These are phyloP conservation scores for Macrotrachela quadricornifera DNA, from an alignment of 1,140 invertebrate genomes.

Conservation along the genomic window DNA sequence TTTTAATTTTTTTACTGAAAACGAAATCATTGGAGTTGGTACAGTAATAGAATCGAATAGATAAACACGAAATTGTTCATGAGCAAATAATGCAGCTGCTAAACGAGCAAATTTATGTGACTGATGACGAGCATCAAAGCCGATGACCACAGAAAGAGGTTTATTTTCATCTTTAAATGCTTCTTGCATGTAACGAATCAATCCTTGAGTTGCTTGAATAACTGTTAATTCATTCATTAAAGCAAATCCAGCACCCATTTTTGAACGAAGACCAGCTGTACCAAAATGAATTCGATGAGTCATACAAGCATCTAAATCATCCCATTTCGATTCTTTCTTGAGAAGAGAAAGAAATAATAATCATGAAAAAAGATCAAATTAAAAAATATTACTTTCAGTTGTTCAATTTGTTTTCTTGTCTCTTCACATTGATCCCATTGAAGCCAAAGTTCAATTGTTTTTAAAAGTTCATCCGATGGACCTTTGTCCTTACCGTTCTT, in stretches of 20 bases:
- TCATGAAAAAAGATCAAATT: too few relatives aligned
- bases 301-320: neutral
- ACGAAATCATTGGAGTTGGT: slow-evolving; percentile 81
- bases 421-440: too few relatives aligned
- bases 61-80: slow-evolving; percentile 53
- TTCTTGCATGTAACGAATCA: neutral
- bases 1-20: slow-evolving; percentile 44
- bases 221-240: slow-evolving; percentile 94
- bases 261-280: slow-evolving; percentile 46
- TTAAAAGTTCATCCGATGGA: too few relatives aligned
- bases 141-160: slow-evolving; percentile 48
- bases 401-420: too few relatives aligned
- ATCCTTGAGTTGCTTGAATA: slow-evolving; percentile 66
- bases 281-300: slow-evolving; percentile 5
- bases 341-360: too few relatives aligned
- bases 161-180: neutral
- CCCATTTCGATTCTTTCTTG: neutral
- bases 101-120: slow-evolving; percentile 76
- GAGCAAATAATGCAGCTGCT: slow-evolving; percentile 58
- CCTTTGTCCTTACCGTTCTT: too few relatives aligned
- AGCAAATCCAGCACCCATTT: slow-evolving; percentile 72
- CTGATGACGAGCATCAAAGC: slow-evolving; percentile 82
- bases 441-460: too few relatives aligned
- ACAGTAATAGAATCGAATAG: slow-evolving; percentile 50
- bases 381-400: too few relatives aligned